Conservation (phyloP, 2,888 invertebrate species). For the Melanchra persicariae region DNA sequence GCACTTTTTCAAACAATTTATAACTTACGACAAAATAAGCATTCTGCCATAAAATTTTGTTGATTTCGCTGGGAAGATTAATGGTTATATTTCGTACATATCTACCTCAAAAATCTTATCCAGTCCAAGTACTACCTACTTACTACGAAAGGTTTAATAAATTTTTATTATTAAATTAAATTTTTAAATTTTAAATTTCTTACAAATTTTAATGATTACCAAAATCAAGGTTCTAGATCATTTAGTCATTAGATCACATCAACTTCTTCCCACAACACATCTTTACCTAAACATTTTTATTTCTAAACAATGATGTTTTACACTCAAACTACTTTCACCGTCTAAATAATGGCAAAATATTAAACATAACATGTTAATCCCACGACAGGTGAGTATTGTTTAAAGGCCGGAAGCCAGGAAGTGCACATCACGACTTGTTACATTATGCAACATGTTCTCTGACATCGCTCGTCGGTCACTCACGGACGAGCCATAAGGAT, state of each 20-base stretch:
- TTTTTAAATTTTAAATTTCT: too few relatives aligned
- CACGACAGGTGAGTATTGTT: constrained; percentile 70
- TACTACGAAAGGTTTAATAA: neutral
- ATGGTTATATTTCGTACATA: neutral
- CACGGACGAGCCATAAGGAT: constrained; percentile 57
- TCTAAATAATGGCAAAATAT: constrained; percentile 62
- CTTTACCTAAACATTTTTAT: constrained; percentile 15
- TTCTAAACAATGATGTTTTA: constrained; percentile 47
- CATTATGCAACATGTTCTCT: constrained; percentile 66
- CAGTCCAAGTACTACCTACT: neutral
- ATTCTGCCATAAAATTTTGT: neutral
- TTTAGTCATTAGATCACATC: constrained; percentile 9
- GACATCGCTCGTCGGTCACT: constrained; percentile 51
- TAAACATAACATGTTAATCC: constrained; percentile 66
- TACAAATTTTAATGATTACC: constrained; percentile 17
- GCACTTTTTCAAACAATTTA: neutral
- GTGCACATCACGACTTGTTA: constrained; percentile 68
- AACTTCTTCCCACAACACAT: constrained; percentile 29
- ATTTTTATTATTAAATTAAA: too few relatives aligned
- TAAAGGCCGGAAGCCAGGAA: constrained; percentile 73
- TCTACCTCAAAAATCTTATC: neutral
- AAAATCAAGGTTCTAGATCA: neutral
- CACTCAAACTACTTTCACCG: constrained; percentile 67
- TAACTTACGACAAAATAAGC: neutral
- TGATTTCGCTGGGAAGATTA: neutral